These are phyloP conservation scores for Platyrinchus mystaceus DNA, from an alignment of 2,797 vertebrate species.

Conservation along the genomic window DNA sequence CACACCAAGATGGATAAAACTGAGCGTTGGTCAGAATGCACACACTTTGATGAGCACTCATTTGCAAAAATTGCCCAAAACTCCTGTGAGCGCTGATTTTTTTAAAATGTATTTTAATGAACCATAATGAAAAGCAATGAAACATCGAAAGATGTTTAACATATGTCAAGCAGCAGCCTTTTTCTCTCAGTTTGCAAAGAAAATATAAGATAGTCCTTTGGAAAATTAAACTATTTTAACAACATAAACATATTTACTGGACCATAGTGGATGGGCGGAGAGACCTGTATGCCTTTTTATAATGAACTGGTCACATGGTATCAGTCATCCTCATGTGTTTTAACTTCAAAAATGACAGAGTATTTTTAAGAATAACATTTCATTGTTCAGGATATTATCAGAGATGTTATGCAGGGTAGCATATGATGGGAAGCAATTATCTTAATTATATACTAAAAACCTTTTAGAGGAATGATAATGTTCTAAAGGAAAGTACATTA, in stretches of 20 bases:
- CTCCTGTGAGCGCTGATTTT: not conserved
- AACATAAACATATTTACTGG: not conserved
- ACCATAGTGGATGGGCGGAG: not conserved
- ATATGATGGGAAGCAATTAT: conserved; percentile 27
- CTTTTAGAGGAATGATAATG: conserved; percentile 7
- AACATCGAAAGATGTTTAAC: not conserved
- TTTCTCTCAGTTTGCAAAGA: not conserved
- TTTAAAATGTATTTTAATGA: not conserved
- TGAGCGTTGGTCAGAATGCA: not conserved
- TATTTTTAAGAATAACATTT: conserved; percentile 17
- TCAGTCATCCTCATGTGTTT: not conserved
- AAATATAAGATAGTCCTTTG: not conserved
- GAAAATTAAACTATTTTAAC: not conserved
- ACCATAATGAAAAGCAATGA: not conserved
- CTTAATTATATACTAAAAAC: conserved; percentile 50
- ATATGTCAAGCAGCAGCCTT: not conserved
- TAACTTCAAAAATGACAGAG: not conserved
- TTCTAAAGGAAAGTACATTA: conserved; percentile 43
- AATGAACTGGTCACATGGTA: not conserved
- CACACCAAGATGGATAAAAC: not conserved
- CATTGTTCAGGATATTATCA: conserved; percentile 21
- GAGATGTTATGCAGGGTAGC: not conserved
- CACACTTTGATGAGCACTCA: not conserved
- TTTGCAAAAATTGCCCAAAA: conserved; percentile 11
- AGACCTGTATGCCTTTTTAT: not conserved